Conservation (phyloP, 2,888 invertebrate genomes). For the Ormyrus nitidulus region DNA sequence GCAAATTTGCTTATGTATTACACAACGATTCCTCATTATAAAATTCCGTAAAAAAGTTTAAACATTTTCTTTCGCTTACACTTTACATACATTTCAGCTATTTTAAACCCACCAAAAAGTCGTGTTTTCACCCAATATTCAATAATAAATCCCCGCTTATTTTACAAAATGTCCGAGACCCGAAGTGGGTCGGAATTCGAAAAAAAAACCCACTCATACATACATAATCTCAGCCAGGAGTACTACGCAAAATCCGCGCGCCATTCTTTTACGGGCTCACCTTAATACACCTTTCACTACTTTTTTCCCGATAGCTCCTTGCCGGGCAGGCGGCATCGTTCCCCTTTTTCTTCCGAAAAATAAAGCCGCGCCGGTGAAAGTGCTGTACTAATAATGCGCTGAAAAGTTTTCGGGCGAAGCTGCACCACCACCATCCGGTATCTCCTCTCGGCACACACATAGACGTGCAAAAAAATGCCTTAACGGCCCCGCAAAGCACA, state of each 20-base stretch:
- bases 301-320: constrained; percentile 28
- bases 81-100: too few relatives aligned
- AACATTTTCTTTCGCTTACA: too few relatives aligned
- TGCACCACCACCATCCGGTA: too few relatives aligned
- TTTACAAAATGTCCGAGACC: too few relatives aligned
- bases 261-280: constrained; percentile 10
- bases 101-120: too few relatives aligned
- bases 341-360: constrained; percentile 11
- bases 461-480: not conserved
- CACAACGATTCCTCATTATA: too few relatives aligned
- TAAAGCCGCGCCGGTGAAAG: constrained; percentile 16
- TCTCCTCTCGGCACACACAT: not conserved
- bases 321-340: not conserved
- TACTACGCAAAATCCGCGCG: not conserved
- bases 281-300: constrained; percentile 40
- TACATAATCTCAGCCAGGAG: not conserved
- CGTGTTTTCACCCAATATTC: too few relatives aligned
- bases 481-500: not conserved
- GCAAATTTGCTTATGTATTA: too few relatives aligned
- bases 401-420: constrained; percentile 10
- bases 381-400: not conserved
- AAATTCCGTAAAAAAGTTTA: too few relatives aligned
- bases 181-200: too few relatives aligned
- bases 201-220: not conserved
- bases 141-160: too few relatives aligned